A percentile compares a stretch with the other conserved stretches of the same genome.
These are phyloP conservation scores for Crambe crambe DNA, from an alignment of 37 sponge, comb jelly and placozoan genomes.

Conservation along the genomic window DNA sequence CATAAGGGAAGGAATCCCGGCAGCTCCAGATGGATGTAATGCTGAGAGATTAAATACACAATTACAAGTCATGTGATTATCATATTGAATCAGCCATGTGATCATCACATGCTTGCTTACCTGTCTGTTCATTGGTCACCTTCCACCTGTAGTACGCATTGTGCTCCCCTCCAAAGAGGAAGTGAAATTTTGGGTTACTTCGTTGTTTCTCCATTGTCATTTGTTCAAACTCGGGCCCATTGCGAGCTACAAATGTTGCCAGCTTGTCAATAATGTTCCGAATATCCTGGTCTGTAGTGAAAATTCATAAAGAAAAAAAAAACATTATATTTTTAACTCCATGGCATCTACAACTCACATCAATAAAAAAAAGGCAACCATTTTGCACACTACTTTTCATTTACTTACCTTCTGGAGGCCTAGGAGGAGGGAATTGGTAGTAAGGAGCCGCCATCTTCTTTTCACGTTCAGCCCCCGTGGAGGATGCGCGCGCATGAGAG, in stretches of 20 bases:
- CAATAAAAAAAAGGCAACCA: no score
- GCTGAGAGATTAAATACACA: no score
- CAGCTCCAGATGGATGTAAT: no score
- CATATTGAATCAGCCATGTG: neutral
- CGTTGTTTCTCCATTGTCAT: slow-evolving; percentile 96
- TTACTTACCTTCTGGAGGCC: slow-evolving; percentile 10
- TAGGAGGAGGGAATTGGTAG: slow-evolving; percentile 8
- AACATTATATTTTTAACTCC: no score
- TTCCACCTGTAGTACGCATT: slow-evolving; percentile 92
- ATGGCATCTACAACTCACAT: no score
- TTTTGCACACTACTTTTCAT: no score
- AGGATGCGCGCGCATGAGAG: neutral
- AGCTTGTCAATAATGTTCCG: slow-evolving; percentile 94
- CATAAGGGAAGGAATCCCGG: slow-evolving; percentile 25
- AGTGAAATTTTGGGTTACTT: slow-evolving; percentile 90
- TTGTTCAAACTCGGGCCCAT: slow-evolving; percentile 97
- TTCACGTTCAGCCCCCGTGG: neutral
- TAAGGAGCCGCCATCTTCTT: slow-evolving; percentile 16
- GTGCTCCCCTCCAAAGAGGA: slow-evolving; percentile 95
- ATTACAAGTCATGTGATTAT: no score
- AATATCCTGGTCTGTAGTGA: slow-evolving; percentile 62
- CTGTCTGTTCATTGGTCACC: slow-evolving; percentile 46
- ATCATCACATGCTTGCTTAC: neutral
- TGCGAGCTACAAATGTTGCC: slow-evolving; percentile 97
- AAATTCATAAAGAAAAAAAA: neutral